Base-by-base conservation (phyloP, 2,888 invertebrate genomes). In the Nomada lathburiana region DNA sequence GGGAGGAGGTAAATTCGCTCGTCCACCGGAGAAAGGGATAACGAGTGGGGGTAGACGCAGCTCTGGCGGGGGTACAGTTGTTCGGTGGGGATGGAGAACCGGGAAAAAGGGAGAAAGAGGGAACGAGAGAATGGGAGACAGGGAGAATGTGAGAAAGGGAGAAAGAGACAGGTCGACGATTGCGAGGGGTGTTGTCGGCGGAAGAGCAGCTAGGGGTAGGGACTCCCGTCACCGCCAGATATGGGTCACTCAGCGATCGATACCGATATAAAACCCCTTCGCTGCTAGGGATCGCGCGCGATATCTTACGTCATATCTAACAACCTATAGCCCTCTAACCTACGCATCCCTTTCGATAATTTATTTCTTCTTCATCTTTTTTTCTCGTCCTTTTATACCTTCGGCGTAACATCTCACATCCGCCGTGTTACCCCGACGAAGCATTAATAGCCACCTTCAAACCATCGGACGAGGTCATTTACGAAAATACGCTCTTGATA, bases 181-280 rank as follows among this genome's bases (percentile, higher is more conserved):
- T 29, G 72, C 20, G 72, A 59, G 57, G 63, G 80, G 78, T 65
- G 80, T 57, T 59, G 52, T 50, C 62, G 68, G 55, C 72, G 72
- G 64, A 70, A 62, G 62, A 57, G 70, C 57, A 73, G 80, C 67
- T 29, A 75, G 75, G 82, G 78, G 86, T 76, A 80, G 82, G 80
- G 68, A 80, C 74, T 86, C 85, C 76, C 83, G 83, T 85, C 86
- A 79, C 80, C 79, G 84, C 89, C 91, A 91, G 93, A 93, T 93
- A 92, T 93, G 92, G 93, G 93, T 93, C 93, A 93, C 92, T 92
- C 90, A 85, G 87, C 92, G 93, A 93, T 93, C 93, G 93, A 93
- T 93, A 89, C 90, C 91, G 91, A 89, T 89, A 89, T 88, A 91
- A 86, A 89, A 88, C 86, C 87, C 94, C 86, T 87, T 79, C 80